Base-by-base conservation (phyloP, 1,140 invertebrate genomes). In the Homarus americanus region DNA sequence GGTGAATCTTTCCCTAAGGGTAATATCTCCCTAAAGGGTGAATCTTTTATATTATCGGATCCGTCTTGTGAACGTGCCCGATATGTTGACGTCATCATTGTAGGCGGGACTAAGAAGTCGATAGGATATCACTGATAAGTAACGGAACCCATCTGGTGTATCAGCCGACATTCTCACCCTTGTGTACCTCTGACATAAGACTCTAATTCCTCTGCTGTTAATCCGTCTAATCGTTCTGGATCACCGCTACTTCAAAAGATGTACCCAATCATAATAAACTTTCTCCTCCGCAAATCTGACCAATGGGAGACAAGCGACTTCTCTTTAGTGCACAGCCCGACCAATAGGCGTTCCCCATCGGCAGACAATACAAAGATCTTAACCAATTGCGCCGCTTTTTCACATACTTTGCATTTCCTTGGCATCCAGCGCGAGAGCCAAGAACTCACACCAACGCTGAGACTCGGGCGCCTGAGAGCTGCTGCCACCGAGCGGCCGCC, bases 361-460 rank as follows among this genome's bases (percentile, higher is more conserved):
- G 72, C 72, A 75, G 72, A 75, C 72, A 75, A 75, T 75, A 75
- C 72, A 75, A 38, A 75, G 72, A 75, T 28, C 32, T 73, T 28
- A 73, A 24, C 72, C n/a, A 75, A 28, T 75, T 28, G 72, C 72
- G 72, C 72, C 72, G 72, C 72, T 75, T 75, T 75, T 75, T 75
- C 72, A 75, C 72, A 75, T 75, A 75, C 72, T 75, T 75, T 75
- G 72, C 72, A 75, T 75, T 75, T 75, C 72, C 72, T 75, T 75
- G 72, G 72, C 72, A 32, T 75, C 38, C 72, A 75, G 38, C 72
- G 72, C 38, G 72, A 75, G 72, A 38, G 34, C 24, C 72, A n/a
- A 36, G 72, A 75, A 38, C 34, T 36, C 34, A 38, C 72, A 5
- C 34, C 38, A 32, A 38, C 72, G 72, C 20, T 24, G 72, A 38